phyloP scores from a whole-genome alignment of 2,797 vertebrate genomes.

The Synaphobranchus kaupii region DNA sequence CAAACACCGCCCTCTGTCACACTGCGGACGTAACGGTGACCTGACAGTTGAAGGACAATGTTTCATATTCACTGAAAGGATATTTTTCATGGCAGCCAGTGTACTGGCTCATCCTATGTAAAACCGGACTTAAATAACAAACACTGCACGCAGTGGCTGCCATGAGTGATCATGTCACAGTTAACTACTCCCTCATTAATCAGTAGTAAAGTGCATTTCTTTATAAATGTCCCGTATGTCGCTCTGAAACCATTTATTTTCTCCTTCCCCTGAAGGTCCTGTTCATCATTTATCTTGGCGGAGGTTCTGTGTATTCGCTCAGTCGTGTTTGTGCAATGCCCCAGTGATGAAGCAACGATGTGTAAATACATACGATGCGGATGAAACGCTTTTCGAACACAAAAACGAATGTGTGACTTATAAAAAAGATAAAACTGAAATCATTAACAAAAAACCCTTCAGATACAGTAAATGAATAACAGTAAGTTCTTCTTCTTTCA shows the following conservation, averaged over 20 bases:
- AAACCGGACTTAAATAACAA: not conserved
- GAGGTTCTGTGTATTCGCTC: not conserved
- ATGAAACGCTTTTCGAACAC: not conserved
- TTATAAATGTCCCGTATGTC: not conserved
- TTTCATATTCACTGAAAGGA: not conserved
- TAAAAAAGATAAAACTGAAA: not conserved
- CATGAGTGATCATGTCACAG: not conserved
- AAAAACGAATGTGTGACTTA: not conserved
- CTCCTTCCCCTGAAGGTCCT: not conserved
- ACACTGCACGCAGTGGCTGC: not conserved
- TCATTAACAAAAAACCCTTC: not conserved
- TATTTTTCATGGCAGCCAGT: not conserved
- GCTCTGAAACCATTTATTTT: not conserved
- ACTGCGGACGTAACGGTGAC: not conserved
- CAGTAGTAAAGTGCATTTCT: not conserved
- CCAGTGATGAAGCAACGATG: not conserved
- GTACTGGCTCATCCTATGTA: not conserved
- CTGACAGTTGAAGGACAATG: not conserved
- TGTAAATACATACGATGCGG: not conserved
- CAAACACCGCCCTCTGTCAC: not conserved
- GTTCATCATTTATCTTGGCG: not conserved
- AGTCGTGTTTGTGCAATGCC: not conserved
- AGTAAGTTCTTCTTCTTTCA: not conserved
- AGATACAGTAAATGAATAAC: not conserved
- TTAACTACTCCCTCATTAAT: not conserved